These are phyloP conservation scores for Euproctis similis DNA, from an alignment of 2,888 invertebrate species.

Conservation along the genomic window DNA sequence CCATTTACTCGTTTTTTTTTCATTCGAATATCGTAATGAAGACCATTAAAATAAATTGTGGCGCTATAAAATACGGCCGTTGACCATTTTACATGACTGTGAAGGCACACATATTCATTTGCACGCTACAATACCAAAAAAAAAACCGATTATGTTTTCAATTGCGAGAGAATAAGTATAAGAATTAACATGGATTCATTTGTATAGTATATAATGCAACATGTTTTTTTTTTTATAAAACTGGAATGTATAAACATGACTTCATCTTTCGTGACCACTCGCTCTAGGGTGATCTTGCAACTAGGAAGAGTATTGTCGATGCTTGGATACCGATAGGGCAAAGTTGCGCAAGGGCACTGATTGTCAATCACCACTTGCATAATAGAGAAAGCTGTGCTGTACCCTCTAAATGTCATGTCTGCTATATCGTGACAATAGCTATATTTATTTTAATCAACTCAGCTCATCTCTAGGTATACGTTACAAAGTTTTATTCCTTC, in stretches of 20 bases:
- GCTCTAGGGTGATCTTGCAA: slow-evolving; percentile 58
- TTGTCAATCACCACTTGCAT: slow-evolving; percentile 63
- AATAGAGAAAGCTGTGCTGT: slow-evolving; percentile 49
- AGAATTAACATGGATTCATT: no score
- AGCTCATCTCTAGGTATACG: slow-evolving; percentile 3
- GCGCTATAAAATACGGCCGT: not conserved
- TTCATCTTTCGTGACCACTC: slow-evolving; percentile 48
- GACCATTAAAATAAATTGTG: not conserved
- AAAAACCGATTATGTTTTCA: no score
- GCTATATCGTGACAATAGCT: slow-evolving; percentile 33
- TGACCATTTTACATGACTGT: no score
- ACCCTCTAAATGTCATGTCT: slow-evolving; percentile 45
- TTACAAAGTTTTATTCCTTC: no score
- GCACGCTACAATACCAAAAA: no score
- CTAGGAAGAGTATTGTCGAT: slow-evolving; percentile 53
- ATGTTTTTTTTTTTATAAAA: no score
- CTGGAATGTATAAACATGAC: slow-evolving; percentile 37
- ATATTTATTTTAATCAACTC: slow-evolving; percentile 10
- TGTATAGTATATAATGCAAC: no score
- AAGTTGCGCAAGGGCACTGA: slow-evolving; percentile 45
- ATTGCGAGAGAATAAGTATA: no score
- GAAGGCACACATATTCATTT: no score
- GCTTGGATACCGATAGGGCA: slow-evolving; percentile 41
- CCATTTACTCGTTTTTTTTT: not conserved
- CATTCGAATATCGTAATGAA: not conserved